Evolutionary conservation across 2,888 invertebrate genomes (phyloP).

Genomic region (Philereme transversata): DNA sequence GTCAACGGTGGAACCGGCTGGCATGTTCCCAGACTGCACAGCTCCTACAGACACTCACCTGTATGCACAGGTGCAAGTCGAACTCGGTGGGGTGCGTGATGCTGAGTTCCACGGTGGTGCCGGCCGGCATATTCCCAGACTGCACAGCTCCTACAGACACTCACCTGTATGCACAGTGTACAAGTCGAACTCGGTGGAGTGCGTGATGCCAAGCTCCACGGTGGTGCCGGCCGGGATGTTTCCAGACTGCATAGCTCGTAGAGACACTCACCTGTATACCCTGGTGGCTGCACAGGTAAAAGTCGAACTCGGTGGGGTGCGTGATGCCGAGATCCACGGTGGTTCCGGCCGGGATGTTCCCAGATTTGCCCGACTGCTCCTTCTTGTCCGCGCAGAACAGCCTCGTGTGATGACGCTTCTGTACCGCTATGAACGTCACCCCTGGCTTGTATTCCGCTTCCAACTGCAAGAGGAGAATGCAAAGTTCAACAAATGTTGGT

Average conservation of each 20-base stretch:
- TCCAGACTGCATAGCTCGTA: background rate
- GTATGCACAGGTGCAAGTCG: background rate
- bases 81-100: too few relatives aligned
- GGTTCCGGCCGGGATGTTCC: conserved; percentile 99
- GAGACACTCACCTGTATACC: conserved; percentile 92
- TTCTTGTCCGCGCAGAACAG: conserved; percentile 99
- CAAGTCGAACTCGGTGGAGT: background rate
- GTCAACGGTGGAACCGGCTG: conserved; percentile 86
- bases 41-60: background rate
- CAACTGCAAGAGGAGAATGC: conserved; percentile 83
- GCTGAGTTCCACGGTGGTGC: too few relatives aligned
- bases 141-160: background rate
- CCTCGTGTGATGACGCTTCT: conserved; percentile 99
- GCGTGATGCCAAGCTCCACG: too few relatives aligned
- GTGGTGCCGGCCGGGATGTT: background rate
- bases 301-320: conserved; percentile 99
- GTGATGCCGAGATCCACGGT: conserved; percentile 99
- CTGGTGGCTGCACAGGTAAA: conserved; percentile 99
- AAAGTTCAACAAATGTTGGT: background rate
- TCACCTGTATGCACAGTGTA: background rate
- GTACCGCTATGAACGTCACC: conserved; percentile 98
- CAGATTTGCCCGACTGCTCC: conserved; percentile 99
- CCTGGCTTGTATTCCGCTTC: conserved; percentile 99
- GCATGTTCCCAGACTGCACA: background rate
- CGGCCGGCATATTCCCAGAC: background rate